These are phyloP conservation scores for Oryzias dopingdopingensis DNA, from an alignment of 2,797 vertebrate species.

Conservation along the genomic window DNA sequence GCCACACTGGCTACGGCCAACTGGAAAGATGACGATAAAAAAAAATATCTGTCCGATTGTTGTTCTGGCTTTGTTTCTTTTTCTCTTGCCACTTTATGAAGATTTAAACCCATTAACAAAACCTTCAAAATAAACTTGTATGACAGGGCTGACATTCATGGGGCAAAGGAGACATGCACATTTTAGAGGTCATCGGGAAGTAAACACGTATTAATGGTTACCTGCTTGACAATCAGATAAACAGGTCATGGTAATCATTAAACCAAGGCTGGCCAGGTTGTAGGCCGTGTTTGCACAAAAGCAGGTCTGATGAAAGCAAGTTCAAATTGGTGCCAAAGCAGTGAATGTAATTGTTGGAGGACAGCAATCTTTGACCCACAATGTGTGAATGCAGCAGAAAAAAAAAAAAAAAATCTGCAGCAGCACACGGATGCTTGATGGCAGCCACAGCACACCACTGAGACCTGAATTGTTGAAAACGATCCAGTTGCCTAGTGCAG, in stretches of 20 bases:
- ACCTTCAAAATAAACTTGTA: conserved; percentile 36
- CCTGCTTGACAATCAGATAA: conserved; percentile 93
- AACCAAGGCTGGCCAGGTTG: conserved; percentile 80
- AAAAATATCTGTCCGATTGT: not conserved
- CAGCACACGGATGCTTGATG: conserved; percentile 8
- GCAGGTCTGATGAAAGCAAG: conserved; percentile 69
- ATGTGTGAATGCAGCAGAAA: conserved; percentile 65
- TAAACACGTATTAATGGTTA: conserved; percentile 99
- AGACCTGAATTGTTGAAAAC: conserved; percentile 59
- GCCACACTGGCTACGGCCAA: conserved; percentile 44
- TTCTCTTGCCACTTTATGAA: conserved; percentile 11
- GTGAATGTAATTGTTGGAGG: conserved; percentile 75
- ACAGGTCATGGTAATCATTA: conserved; percentile 98
- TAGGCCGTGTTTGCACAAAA: conserved; percentile 77
- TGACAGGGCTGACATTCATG: conserved; percentile 83
- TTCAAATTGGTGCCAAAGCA: conserved; percentile 66
- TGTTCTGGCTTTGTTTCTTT: conserved; percentile 7
- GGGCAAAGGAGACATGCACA: conserved; percentile 82
- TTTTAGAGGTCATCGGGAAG: conserved; percentile 94
- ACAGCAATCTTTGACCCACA: conserved; percentile 75
- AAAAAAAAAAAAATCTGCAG: conserved; percentile 16
- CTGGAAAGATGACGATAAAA: not conserved
- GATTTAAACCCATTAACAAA: conserved; percentile 9
- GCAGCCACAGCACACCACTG: conserved; percentile 24
- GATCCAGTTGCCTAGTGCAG: conserved; percentile 54